phyloP scores from a whole-genome alignment of 1,140 invertebrate species.

The Eumeta japonica region DNA sequence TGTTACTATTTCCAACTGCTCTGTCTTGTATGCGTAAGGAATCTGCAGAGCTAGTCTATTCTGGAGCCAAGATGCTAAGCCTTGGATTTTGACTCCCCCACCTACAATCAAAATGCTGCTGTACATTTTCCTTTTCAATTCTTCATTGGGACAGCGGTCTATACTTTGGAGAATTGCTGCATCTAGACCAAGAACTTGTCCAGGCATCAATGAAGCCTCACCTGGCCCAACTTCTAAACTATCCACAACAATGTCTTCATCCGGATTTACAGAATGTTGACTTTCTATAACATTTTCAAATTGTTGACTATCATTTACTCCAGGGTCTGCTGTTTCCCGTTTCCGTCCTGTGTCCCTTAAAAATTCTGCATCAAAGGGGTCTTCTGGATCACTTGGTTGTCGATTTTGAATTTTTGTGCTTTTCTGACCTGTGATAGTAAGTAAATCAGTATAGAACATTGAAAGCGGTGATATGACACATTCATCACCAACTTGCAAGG shows the following conservation, averaged over 20 bases:
- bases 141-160: slow-evolving; percentile 83
- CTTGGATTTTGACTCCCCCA: slow-evolving; percentile 85
- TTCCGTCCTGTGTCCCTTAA: slow-evolving; percentile 82
- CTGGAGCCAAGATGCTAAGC: slow-evolving; percentile 84
- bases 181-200: slow-evolving; percentile 83
- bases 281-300: slow-evolving; percentile 53
- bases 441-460: slow-evolving; percentile 85
- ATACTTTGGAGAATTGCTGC: slow-evolving; percentile 90
- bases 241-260: slow-evolving; percentile 81
- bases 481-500: slow-evolving; percentile 86
- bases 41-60: slow-evolving; percentile 83
- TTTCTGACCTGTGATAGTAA: slow-evolving; percentile 79
- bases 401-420: slow-evolving; percentile 71
- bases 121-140: slow-evolving; percentile 93
- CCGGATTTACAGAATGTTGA: slow-evolving; percentile 51
- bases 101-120: slow-evolving; percentile 90
- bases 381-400: slow-evolving; percentile 81
- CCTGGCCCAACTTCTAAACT: slow-evolving; percentile 64
- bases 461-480: slow-evolving; percentile 87
- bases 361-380: slow-evolving; percentile 92
- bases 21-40: slow-evolving; percentile 73
- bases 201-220: slow-evolving; percentile 66
- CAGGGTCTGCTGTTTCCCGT: slow-evolving; percentile 41
- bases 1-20: slow-evolving; percentile 80
- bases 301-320: slow-evolving; percentile 66